These are phyloP conservation scores for Caenorhabditis panamensis DNA, from an alignment of 2,888 invertebrate species.

Conservation along the genomic window DNA sequence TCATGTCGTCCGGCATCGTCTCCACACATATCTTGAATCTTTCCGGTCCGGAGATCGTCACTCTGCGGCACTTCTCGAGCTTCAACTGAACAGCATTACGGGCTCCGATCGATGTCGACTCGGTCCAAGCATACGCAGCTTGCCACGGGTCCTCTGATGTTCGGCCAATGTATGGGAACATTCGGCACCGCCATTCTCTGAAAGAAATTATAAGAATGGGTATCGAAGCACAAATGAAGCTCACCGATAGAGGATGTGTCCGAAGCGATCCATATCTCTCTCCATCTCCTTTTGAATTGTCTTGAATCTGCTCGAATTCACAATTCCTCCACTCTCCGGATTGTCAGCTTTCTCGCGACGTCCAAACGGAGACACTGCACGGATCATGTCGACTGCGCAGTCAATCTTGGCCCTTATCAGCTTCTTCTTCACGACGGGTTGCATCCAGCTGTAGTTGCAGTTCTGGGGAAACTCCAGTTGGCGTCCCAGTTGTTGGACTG, in stretches of 20 bases:
- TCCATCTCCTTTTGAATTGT: constrained; percentile 7
- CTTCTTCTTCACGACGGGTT: constrained; percentile 14
- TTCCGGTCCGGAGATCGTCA: constrained; percentile 35
- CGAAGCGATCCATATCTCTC: constrained; percentile 35
- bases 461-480: constrained; percentile 40
- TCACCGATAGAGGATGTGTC: constrained; percentile 44
- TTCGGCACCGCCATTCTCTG: constrained; percentile 63
- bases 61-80: constrained; percentile 35
- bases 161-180: constrained; percentile 60
- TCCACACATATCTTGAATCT: constrained; percentile 34
- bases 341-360: constrained; percentile 10
- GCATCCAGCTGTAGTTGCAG: constrained; percentile 39
- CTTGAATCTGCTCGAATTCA: neutral
- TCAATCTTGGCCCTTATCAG: constrained; percentile 8
- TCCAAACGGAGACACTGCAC: constrained; percentile 62
- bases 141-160: constrained; percentile 51
- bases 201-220: neutral
- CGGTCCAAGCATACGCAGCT: constrained; percentile 59
- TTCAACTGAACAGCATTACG: constrained; percentile 47
- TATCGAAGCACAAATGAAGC: neutral
- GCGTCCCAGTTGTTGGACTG: constrained; percentile 36
- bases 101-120: constrained; percentile 61
- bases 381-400: constrained; percentile 30
- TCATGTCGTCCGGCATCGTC: constrained; percentile 53
- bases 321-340: neutral